Evolutionary conservation across 2,888 invertebrate genomes (phyloP).

Genomic region (Dryadula phaetusa): DNA sequence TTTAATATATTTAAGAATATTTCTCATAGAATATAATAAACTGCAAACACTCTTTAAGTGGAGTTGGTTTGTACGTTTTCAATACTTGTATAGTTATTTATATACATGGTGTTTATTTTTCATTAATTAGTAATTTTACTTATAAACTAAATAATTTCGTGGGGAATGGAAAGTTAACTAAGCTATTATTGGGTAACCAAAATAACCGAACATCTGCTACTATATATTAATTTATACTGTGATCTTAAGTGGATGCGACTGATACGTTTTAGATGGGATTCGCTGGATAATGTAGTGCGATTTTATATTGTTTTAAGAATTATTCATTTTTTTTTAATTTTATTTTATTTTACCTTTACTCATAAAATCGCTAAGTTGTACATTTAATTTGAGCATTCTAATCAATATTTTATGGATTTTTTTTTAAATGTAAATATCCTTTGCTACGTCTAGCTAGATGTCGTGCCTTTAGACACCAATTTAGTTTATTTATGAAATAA

Average conservation of each 20-base stretch:
- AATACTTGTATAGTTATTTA: background rate
- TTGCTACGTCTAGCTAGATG: slow-evolving; percentile 72
- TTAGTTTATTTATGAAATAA: slow-evolving; percentile 80
- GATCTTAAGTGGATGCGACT: slow-evolving; percentile 65
- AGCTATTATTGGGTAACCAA: slow-evolving; percentile 9
- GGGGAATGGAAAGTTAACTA: background rate
- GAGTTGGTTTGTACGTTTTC: too few species aligned
- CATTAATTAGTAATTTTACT: background rate
- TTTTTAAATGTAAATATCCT: slow-evolving; percentile 79
- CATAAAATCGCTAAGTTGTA: slow-evolving; percentile 75
- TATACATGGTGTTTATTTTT: background rate
- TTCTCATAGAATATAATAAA: too few species aligned
- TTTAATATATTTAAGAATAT: too few species aligned
- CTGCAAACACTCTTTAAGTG: too few species aligned
- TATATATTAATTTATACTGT: slow-evolving; percentile 59
- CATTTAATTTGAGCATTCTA: slow-evolving; percentile 70
- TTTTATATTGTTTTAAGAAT: slow-evolving; percentile 42
- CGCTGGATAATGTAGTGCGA: slow-evolving; percentile 52
- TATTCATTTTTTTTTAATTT: slow-evolving; percentile 55
- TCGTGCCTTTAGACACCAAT: slow-evolving; percentile 75
- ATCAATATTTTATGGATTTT: slow-evolving; percentile 49
- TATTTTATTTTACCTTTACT: slow-evolving; percentile 62
- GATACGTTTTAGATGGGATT: slow-evolving; percentile 63
- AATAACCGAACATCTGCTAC: background rate
- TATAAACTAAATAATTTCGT: background rate